These are phyloP conservation scores for Clarias macrocephalus DNA, from an alignment of 2,113 vertebrate species.

Conservation along the genomic window DNA sequence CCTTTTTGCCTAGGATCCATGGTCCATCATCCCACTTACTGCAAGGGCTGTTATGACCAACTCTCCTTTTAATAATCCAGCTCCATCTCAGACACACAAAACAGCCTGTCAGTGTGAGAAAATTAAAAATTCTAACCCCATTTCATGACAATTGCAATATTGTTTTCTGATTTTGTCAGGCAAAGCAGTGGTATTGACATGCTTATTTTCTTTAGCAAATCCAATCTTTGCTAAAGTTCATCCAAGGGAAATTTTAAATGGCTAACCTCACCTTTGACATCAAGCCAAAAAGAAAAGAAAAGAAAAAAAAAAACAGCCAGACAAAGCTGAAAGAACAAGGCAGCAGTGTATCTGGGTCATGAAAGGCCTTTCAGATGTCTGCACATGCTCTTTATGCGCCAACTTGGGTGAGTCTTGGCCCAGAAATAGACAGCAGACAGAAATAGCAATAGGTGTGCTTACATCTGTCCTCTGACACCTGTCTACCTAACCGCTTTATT, in stretches of 20 bases:
- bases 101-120: background rate
- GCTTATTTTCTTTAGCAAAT: background rate
- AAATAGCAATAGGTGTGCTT: conserved; percentile 45
- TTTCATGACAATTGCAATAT: background rate
- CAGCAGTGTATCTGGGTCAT: conserved; percentile 22
- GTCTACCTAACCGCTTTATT: conserved; percentile 45
- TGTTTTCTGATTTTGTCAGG: background rate
- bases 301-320: background rate
- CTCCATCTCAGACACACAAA: conserved; percentile 14
- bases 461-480: conserved; percentile 48
- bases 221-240: background rate
- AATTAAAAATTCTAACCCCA: background rate
- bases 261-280: background rate
- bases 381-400: conserved; percentile 19
- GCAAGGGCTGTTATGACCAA: conserved; percentile 39
- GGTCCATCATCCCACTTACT: conserved; percentile 13
- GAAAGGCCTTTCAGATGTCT: conserved; percentile 15
- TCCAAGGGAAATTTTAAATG: background rate
- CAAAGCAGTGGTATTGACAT: background rate
- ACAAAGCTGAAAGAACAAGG: conserved; percentile 19
- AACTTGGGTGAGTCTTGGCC: conserved; percentile 7
- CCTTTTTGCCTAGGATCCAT: conserved; percentile 1
- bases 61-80: conserved; percentile 17
- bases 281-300: background rate
- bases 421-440: conserved; percentile 36